phyloP scores from a whole-genome alignment of 2,888 invertebrate species.

The Polydrusus tereticollis region DNA sequence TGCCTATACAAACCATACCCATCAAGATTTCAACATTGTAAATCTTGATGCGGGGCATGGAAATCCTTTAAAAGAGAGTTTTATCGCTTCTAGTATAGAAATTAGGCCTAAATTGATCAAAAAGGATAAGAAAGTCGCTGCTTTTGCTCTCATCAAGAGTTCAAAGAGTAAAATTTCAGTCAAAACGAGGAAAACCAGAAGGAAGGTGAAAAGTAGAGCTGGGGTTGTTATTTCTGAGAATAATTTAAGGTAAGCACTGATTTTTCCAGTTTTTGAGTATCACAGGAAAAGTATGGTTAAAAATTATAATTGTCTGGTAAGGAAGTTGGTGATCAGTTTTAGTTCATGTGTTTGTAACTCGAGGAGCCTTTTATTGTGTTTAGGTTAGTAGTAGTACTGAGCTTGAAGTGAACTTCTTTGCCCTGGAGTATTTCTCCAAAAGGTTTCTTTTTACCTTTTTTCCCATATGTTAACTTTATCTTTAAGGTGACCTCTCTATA shows the following conservation, averaged over 20 bases:
- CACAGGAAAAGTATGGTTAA: no score
- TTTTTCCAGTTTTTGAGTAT: background rate
- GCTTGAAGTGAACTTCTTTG: no score
- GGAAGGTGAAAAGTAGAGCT: constrained; percentile 46
- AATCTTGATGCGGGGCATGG: constrained; percentile 31
- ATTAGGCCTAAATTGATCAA: constrained; percentile 43
- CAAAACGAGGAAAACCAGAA: constrained; percentile 50
- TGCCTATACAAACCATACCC: constrained; percentile 39
- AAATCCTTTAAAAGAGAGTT: constrained; percentile 26
- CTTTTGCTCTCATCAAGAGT: constrained; percentile 41
- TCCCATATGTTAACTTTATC: no score
- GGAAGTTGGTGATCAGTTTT: no score
- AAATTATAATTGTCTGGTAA: no score
- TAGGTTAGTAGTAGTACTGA: no score
- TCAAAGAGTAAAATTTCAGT: constrained; percentile 51
- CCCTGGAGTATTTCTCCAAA: no score
- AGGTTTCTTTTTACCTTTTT: no score
- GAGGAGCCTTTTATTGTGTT: no score
- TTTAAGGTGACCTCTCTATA: no score
- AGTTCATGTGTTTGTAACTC: no score
- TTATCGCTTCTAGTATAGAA: constrained; percentile 40
- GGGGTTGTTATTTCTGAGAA: constrained; percentile 22
- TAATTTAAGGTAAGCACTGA: constrained; percentile 38
- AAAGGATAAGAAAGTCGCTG: constrained; percentile 38
- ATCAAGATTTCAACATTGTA: constrained; percentile 17